Conservation (phyloP, 2,888 invertebrate genomes). For the Amblyjoppa proteus region DNA sequence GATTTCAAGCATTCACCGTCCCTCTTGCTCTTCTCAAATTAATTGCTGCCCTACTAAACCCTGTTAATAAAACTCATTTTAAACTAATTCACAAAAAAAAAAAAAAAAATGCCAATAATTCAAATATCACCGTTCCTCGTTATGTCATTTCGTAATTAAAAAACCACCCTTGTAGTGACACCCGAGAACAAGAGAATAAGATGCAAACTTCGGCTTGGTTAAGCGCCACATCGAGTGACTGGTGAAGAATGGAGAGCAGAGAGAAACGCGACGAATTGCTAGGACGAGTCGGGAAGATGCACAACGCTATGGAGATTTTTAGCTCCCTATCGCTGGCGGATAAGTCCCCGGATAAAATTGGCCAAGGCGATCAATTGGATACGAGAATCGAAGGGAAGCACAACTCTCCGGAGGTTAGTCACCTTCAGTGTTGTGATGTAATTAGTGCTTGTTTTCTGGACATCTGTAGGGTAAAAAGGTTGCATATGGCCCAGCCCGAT, state of each 20-base stretch:
- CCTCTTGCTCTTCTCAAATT: conserved; percentile 15
- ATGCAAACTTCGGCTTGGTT: conserved; percentile 10
- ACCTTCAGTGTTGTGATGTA: too few species aligned
- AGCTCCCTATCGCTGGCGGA: conserved; percentile 16
- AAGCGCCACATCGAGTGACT: conserved; percentile 4
- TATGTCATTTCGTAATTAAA: neutral
- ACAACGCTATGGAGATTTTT: conserved; percentile 53
- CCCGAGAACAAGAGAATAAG: conserved; percentile 49
- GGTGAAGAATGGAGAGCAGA: conserved; percentile 49
- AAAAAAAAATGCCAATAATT: neutral
- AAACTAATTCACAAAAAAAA: neutral
- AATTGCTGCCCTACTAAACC: conserved; percentile 28
- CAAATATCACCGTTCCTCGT: neutral
- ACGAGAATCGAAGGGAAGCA: neutral
- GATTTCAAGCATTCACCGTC: neutral
- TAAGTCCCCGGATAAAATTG: conserved; percentile 12
- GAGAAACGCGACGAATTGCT: conserved; percentile 8
- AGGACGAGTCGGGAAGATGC: conserved; percentile 23
- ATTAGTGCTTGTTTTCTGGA: neutral
- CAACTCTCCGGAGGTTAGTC: conserved; percentile 47
- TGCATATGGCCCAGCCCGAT: neutral
- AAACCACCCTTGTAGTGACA: neutral
- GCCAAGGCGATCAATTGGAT: conserved; percentile 4
- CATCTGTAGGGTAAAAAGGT: neutral
- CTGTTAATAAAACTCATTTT: conserved; percentile 39